Evolutionary conservation across 2,797 vertebrate species (phyloP).

Genomic region (Urosaurus nigricauda): DNA sequence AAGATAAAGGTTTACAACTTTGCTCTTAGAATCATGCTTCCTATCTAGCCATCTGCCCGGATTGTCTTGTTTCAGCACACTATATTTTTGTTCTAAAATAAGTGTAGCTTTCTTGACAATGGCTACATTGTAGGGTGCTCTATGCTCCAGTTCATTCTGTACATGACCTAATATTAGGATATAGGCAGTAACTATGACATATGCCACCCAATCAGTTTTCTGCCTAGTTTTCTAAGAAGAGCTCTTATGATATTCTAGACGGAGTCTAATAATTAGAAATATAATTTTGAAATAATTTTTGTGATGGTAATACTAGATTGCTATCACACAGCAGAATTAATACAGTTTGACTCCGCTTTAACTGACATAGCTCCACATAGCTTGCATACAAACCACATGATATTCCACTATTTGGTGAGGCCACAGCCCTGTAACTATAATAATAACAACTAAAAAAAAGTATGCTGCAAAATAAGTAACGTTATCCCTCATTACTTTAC

Average conservation of each 20-base stretch:
- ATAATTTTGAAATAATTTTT: neutral
- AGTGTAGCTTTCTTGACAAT: neutral
- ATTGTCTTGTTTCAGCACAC: neutral
- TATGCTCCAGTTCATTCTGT: neutral
- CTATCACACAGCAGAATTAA: too few species aligned
- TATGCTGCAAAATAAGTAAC: neutral
- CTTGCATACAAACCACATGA: neutral
- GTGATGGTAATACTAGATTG: too few species aligned
- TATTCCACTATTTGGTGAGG: neutral
- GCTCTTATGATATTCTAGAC: neutral
- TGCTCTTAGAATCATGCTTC: neutral
- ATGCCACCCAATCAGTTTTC: neutral
- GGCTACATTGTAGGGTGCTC: neutral
- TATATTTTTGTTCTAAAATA: conserved; percentile 1
- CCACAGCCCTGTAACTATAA: neutral
- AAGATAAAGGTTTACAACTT: conserved; percentile 21
- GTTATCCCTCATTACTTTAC: neutral
- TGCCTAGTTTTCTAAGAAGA: neutral
- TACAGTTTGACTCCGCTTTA: too few species aligned
- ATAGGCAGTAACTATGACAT: neutral
- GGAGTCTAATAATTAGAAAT: neutral
- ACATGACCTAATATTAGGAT: neutral
- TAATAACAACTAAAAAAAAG: neutral
- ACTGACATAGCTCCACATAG: neutral
- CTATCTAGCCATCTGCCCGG: neutral